These are phyloP conservation scores for Ophthalmolycus amberensis DNA, from an alignment of 2,113 vertebrate species.

Conservation along the genomic window DNA sequence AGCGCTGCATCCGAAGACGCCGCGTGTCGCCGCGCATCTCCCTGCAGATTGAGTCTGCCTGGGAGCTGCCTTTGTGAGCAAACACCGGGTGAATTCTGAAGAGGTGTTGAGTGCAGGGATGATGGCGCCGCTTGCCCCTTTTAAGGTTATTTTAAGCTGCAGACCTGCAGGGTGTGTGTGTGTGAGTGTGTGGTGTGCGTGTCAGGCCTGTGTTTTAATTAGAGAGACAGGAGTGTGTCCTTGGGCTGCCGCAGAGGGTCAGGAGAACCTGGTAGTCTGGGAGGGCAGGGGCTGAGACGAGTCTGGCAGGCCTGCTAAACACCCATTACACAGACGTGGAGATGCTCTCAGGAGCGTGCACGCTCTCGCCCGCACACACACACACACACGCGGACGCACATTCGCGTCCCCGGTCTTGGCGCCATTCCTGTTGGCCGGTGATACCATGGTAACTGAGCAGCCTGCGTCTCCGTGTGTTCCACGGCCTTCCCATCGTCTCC, in stretches of 20 bases:
- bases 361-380: conserved; percentile 18
- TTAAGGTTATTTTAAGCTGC: conserved; percentile 81
- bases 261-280: conserved; percentile 74
- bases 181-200: conserved; percentile 47
- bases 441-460: conserved; percentile 73
- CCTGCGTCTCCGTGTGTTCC: conserved; percentile 67
- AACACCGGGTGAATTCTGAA: conserved; percentile 75
- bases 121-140: conserved; percentile 75
- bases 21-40: conserved; percentile 49
- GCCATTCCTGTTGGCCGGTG: conserved; percentile 61
- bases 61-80: conserved; percentile 69
- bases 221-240: conserved; percentile 81
- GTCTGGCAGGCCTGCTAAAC: conserved; percentile 78
- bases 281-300: conserved; percentile 68
- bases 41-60: conserved; percentile 63
- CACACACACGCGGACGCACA: conserved; percentile 16
- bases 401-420: conserved; percentile 50
- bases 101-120: conserved; percentile 77
- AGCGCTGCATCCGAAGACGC: conserved; percentile 45
- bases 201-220: conserved; percentile 82
- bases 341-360: conserved; percentile 50
- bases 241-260: conserved; percentile 81
- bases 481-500: conserved; percentile 53
- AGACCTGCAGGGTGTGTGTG: conserved; percentile 73
- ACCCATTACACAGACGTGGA: conserved; percentile 75